Conservation (phyloP, 2,113 vertebrate genomes). For the Mirounga angustirostris region DNA sequence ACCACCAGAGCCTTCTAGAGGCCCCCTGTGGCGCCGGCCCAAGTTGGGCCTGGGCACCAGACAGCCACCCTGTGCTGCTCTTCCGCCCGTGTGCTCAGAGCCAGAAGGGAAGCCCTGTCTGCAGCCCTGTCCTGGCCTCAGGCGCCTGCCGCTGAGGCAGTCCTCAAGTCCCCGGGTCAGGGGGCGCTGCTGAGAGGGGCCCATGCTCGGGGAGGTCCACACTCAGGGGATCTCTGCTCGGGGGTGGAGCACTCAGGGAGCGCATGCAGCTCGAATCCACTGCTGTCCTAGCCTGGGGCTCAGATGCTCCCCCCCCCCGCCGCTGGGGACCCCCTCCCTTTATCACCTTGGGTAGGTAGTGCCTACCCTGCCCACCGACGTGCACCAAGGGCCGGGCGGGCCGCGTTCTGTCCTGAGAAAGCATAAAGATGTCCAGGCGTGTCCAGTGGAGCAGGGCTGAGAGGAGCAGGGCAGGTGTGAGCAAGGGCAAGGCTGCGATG, state of each 20-base stretch:
- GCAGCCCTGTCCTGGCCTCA: background rate
- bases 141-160: background rate
- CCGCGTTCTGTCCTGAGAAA: too few species aligned
- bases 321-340: background rate
- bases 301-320: background rate
- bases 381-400: too few species aligned
- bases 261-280: background rate
- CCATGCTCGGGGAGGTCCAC: too few species aligned
- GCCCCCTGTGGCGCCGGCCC: background rate
- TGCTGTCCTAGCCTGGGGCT: background rate
- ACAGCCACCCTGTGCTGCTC: background rate
- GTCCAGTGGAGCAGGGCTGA: background rate
- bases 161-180: too few species aligned
- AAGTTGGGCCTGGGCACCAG: accelerated
- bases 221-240: too few species aligned
- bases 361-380: background rate
- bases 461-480: too few species aligned
- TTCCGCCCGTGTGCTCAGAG: accelerated
- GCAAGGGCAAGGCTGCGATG: too few species aligned
- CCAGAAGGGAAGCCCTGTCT: accelerated
- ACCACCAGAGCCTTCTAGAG: background rate
- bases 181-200: background rate
- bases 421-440: background rate
- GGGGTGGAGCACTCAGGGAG: background rate
- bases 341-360: background rate